Base-by-base conservation (phyloP, 2,113 vertebrate genomes). In the Anarhynchus alexandrinus region DNA sequence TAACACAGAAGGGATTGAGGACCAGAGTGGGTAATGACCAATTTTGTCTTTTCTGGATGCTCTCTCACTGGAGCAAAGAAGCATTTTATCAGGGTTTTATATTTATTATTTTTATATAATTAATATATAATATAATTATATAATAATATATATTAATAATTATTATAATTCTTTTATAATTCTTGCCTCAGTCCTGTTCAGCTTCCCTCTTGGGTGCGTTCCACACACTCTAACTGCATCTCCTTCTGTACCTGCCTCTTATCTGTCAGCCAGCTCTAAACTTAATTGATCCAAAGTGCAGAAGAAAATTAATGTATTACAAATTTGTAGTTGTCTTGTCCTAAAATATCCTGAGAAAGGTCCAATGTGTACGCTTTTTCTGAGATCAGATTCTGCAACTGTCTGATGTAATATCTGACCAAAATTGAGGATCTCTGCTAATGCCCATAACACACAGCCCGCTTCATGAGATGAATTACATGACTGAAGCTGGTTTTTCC, bases 401-500 rank as follows among this genome's bases (percentile, higher is more conserved):
- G 3, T 61, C 36, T 70, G 30, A 57, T 59, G 27, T 20, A 89
- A n/a, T 7, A 58, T 49, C 62, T 78, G 23, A 57, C 43, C 15
- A 52, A 89, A 95, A 74, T 8, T 64, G 26, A 91, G n/a, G 23
- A 59, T 58, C 29, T 62, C 20, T 59, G 10, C 12, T 82, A 66
- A 64, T n/a, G 12, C 8, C 20, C 11, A 8, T 26, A 74, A 43
- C 8, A 49, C 21, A 83, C 59, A 79, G 5, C 5, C n/a, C 8
- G 54, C 12, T 6, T 26, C n/a, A 30, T 36, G 32, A 66, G 16
- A 70, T 10, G 3, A 57, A 86, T 80, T 61, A 69, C 0, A 0
- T 27, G 21, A 70, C 27, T 81, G 43, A 88, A 86, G 4, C 3
- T 55, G 8, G 3, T 88, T 38, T 5, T 0, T 3, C 0, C 0